Evolutionary conservation across 2,797 vertebrate species (phyloP), one percentile per base, ranked within the genome.

Genomic region (Tokudaia tokunoshimensis): DNA sequence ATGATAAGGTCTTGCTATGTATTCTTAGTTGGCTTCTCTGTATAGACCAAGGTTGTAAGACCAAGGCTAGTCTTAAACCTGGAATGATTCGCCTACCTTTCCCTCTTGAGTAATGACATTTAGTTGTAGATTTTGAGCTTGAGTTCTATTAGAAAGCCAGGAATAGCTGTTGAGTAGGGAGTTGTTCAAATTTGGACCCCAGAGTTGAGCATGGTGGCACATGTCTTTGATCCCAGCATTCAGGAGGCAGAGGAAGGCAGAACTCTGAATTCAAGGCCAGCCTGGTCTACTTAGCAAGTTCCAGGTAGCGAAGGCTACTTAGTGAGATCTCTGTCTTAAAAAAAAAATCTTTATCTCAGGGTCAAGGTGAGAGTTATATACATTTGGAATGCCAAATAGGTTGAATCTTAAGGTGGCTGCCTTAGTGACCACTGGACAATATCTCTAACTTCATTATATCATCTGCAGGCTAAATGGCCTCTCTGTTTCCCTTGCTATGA

Each of bases 81-180:
- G 44, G 29, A 85, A 70, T 85, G 63, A 52, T 85, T 26, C 57
- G 47, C 41, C 10, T 67, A 67, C 31, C 12, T 85, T 67, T 85
- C 10, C 44, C 44, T 85, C 44, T 20, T n/a, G 44, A 85, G 19
- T 85, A 44, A 61, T 86, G 50, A 55, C 74, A 1, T 95, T 93
- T 81, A 89, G 80, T 87, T 86, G 52, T 5, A 4, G 84, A 57
- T 80, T 52, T 96, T 94, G 85, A 90, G 34, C 84, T 93, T 92
- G 89, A 63, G 89, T 47, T 12, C 37, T 63, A 22, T 44, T 94
- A 41, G 65, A 67, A 85, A 89, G 61, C 34, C 7, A 86, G 83
- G 55, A 82, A 65, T 89, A 88, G 65, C 61, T 83, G 20, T 31
- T 91, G 50, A 88, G 5, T 89, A 90, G 37, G 31, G 55, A 37